These are phyloP conservation scores for Netelia inedita DNA, from an alignment of 2,888 invertebrate genomes.

Conservation along the genomic window DNA sequence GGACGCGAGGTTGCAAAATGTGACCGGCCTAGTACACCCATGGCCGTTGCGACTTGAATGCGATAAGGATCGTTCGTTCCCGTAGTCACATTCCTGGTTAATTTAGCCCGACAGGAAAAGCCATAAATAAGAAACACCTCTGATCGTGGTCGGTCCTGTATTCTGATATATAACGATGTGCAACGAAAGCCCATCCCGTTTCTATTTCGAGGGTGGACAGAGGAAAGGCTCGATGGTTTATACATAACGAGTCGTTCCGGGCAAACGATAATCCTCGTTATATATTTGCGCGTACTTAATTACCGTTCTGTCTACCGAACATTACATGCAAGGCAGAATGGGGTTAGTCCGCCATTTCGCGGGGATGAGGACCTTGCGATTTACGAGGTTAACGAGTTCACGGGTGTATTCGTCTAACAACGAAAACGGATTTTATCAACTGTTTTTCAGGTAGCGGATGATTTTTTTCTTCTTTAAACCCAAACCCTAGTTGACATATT, in stretches of 20 bases:
- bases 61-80: slow-evolving; percentile 69
- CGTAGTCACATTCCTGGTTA: slow-evolving; percentile 81
- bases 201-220: slow-evolving; percentile 5
- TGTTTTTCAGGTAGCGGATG: too few relatives aligned
- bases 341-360: background rate
- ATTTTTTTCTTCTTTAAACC: too few relatives aligned
- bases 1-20: slow-evolving; percentile 73
- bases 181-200: background rate
- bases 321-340: background rate
- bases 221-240: slow-evolving; percentile 17
- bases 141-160: slow-evolving; percentile 43
- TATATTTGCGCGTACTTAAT: background rate
- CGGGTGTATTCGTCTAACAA: too few relatives aligned
- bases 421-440: too few relatives aligned
- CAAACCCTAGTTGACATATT: too few relatives aligned
- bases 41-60: slow-evolving; percentile 30
- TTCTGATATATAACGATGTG: slow-evolving; percentile 5
- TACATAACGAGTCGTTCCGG: background rate
- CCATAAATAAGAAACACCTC: slow-evolving; percentile 81
- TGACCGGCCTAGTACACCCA: slow-evolving; percentile 42
- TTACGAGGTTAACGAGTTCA: too few relatives aligned
- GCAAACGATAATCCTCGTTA: slow-evolving; percentile 11
- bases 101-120: slow-evolving; percentile 81
- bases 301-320: background rate
- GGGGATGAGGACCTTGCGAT: too few relatives aligned